These are phyloP conservation scores for Cochlearius cochlearius DNA, from an alignment of 2,113 vertebrate genomes.

Conservation along the genomic window DNA sequence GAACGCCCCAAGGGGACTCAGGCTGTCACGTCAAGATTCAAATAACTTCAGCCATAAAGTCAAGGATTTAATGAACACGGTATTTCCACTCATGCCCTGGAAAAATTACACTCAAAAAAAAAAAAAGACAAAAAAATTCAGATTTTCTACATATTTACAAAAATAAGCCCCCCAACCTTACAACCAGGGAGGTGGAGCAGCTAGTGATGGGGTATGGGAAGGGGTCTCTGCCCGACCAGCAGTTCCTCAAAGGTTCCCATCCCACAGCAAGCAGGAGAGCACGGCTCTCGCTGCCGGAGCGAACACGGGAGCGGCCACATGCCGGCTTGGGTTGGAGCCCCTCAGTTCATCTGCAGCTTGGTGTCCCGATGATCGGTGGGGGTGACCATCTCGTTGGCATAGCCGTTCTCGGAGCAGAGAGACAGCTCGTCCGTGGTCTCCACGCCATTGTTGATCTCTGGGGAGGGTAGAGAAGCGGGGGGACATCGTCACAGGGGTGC, in stretches of 20 bases:
- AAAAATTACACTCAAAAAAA: slow-evolving; percentile 11
- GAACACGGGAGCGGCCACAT: fast-evolving
- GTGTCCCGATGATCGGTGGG: slow-evolving; percentile 18
- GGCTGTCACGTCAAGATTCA: neutral
- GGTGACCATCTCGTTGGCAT: slow-evolving; percentile 69
- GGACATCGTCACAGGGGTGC: fast-evolving
- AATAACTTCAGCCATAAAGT: neutral
- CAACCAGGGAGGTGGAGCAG: slow-evolving; percentile 53
- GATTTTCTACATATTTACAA: slow-evolving; percentile 71
- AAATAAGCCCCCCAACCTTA: slow-evolving; percentile 16
- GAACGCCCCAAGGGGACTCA: neutral
- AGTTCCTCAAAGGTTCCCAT: slow-evolving; percentile 34
- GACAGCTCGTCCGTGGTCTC: slow-evolving; percentile 85
- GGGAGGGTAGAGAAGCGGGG: neutral
- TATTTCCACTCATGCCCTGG: slow-evolving; percentile 49
- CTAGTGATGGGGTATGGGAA: neutral
- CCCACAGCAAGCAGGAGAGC: neutral
- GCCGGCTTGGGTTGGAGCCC: neutral
- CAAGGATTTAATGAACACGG: neutral
- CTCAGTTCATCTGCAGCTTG: slow-evolving; percentile 57
- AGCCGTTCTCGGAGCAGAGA: slow-evolving; percentile 83
- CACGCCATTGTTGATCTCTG: slow-evolving; percentile 88
- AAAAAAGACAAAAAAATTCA: neutral
- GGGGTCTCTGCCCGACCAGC: neutral
- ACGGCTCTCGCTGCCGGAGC: neutral